These are phyloP conservation scores for Ptychodera flava DNA, from an alignment of 35 echinoderm and acorn worm species.

Conservation along the genomic window DNA sequence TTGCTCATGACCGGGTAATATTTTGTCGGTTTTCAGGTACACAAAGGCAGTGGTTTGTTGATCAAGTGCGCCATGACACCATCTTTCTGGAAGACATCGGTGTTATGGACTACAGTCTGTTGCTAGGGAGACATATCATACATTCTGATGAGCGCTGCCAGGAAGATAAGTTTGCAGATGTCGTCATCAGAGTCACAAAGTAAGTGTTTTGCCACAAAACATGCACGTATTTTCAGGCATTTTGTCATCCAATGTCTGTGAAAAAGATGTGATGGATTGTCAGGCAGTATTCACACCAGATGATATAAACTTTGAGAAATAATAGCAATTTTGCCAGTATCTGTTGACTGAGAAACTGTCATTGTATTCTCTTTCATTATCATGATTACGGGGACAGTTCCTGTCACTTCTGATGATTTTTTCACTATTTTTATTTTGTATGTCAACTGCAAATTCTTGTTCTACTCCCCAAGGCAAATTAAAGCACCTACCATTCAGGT, in stretches of 20 bases:
- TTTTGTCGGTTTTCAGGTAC: slow-evolving; percentile 10
- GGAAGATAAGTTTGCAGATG: slow-evolving; percentile 29
- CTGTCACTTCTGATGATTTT: no score
- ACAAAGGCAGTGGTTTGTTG: slow-evolving; percentile 39
- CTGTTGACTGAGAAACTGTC: neutral
- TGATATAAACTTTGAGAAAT: neutral
- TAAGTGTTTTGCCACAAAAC: neutral
- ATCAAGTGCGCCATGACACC: slow-evolving; percentile 32
- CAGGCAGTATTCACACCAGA: neutral
- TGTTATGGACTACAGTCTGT: slow-evolving; percentile 59
- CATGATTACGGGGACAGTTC: no score
- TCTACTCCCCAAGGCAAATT: no score
- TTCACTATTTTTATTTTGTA: no score
- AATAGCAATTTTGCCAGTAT: neutral
- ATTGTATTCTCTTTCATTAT: neutral
- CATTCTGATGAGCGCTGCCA: slow-evolving; percentile 20
- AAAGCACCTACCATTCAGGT: no score
- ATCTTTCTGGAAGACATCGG: slow-evolving; percentile 26
- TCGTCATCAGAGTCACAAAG: slow-evolving; percentile 39
- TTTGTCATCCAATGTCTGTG: neutral
- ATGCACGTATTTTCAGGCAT: neutral
- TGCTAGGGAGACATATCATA: slow-evolving; percentile 26
- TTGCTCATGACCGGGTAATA: no score
- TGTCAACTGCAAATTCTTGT: no score
- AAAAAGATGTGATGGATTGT: neutral